Conservation (phyloP, 2,888 invertebrate genomes). For the Chaitophorus viminalis region DNA sequence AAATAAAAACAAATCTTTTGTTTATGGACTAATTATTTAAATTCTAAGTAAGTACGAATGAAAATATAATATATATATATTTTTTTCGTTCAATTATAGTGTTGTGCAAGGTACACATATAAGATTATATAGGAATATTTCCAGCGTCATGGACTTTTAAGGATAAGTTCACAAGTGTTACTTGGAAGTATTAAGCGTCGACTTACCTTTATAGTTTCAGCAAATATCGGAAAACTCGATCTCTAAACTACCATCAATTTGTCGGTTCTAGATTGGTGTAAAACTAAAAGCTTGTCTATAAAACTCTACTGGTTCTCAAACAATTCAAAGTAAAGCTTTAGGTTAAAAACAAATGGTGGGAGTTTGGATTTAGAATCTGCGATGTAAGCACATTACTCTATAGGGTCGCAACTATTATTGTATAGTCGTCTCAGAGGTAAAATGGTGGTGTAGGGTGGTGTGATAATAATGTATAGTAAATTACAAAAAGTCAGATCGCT, state of each 20-base stretch:
- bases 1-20: too few species aligned
- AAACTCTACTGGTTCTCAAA: conserved; percentile 53
- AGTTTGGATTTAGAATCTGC: conserved; percentile 50
- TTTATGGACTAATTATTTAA: too few species aligned
- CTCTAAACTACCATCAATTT: conserved; percentile 53
- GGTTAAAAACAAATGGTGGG: conserved; percentile 48
- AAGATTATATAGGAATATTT: too few species aligned
- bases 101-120: too few species aligned
- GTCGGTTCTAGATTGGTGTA: conserved; percentile 22
- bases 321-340: conserved; percentile 51
- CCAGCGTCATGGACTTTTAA: not conserved
- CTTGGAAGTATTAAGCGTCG: not conserved
- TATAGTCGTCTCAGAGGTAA: conserved; percentile 12
- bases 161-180: not conserved
- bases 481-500: conserved; percentile 11
- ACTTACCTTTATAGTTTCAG: conserved; percentile 12
- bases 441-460: not conserved
- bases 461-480: conserved; percentile 16
- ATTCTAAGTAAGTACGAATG: too few species aligned
- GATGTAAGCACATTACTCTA: conserved; percentile 33
- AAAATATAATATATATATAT: too few species aligned
- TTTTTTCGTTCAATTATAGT: too few species aligned
- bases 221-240: conserved; percentile 37
- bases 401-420: conserved; percentile 29
- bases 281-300: conserved; percentile 54